phyloP scores from a whole-genome alignment of 2,888 invertebrate genomes.

The Leptogaster cylindrica region DNA sequence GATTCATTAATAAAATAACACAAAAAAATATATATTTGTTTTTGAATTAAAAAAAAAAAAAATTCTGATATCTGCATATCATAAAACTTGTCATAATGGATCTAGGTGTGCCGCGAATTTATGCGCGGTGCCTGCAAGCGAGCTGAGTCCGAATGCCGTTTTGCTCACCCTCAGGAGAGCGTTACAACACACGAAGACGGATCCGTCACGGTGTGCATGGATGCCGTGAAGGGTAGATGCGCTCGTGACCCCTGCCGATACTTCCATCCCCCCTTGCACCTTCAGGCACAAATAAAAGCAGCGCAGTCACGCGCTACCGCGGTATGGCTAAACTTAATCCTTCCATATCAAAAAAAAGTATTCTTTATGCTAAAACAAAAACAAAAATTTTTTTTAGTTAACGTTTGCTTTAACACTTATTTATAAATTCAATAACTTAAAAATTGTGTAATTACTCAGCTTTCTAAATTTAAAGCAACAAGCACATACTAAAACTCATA shows the following conservation, averaged over 20 bases:
- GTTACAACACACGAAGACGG: constrained; percentile 97
- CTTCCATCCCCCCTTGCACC: constrained; percentile 99
- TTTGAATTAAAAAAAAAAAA: constrained; percentile 12
- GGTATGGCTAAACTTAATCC: constrained; percentile 67
- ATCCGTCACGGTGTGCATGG: constrained; percentile 99
- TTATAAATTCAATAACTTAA: constrained; percentile 10
- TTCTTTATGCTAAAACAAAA: too few species aligned
- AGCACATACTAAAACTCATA: neutral
- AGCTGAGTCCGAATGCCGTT: constrained; percentile 97
- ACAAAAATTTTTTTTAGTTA: constrained; percentile 29
- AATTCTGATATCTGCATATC: constrained; percentile 29
- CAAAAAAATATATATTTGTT: constrained; percentile 46
- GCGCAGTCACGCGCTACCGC: constrained; percentile 93
- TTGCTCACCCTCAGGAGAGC: constrained; percentile 97
- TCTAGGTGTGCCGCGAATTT: constrained; percentile 97
- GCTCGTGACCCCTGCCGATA: constrained; percentile 99
- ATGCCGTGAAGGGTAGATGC: constrained; percentile 99
- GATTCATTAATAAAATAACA: constrained; percentile 32
- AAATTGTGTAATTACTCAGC: constrained; percentile 15
- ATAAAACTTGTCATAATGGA: constrained; percentile 39
- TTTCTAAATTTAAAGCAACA: neutral
- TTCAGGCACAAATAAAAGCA: constrained; percentile 98
- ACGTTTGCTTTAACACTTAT: constrained; percentile 18
- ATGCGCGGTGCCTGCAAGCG: constrained; percentile 98
- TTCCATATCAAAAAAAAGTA: constrained; percentile 19